Base-by-base conservation (phyloP, 2,888 invertebrate genomes). In the Dasysyrphus albostriatus region DNA sequence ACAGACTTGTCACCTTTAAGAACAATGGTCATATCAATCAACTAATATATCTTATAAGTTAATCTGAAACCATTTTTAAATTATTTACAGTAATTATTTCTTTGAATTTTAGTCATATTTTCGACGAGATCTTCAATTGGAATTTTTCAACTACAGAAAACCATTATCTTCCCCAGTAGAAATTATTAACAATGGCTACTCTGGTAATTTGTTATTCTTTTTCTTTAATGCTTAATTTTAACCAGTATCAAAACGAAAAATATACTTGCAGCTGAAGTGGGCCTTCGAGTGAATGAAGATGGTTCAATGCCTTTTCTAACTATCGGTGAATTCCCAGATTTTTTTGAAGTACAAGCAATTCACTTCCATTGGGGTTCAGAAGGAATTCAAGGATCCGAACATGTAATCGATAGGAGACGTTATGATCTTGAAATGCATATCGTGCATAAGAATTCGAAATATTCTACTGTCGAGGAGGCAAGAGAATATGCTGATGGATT, bases 341-440 rank as follows among this genome's bases (percentile, higher is more conserved):
- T 56, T 10, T 92, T 91, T 73, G 91, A 91, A 79, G 90, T 90
- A 0, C 88, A 89, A 37, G 88, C 80, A 0, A 89, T 92, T 0
- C 92, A 92, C 72, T 96, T 96, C 92, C 96, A 96, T 91, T 96
- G 96, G 96, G 93, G 95, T 1, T 94, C 94, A 87, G 94, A 94
- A 89, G 95, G 95, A 91, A 94, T 94, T 90, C 94, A 95, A 39
- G 96, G 96, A 10, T 95, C 96, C 0, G 92, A 92, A 59, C 91
- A 92, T 51, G 39, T 89, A 29, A 83, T 92, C 0, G 90, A 92
- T 78, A 90, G 90, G 3, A 85, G 83, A n/a, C 95, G 95, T 69
- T 94, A 93, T 88, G 94, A 94, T 8, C 89, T 95, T 76, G 95
- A 95, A 91, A 92, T 95, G 89, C 96, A 96, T 90, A 93, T 96